phyloP scores from a whole-genome alignment of 2,797 vertebrate genomes.

The Chelonia mydas region DNA sequence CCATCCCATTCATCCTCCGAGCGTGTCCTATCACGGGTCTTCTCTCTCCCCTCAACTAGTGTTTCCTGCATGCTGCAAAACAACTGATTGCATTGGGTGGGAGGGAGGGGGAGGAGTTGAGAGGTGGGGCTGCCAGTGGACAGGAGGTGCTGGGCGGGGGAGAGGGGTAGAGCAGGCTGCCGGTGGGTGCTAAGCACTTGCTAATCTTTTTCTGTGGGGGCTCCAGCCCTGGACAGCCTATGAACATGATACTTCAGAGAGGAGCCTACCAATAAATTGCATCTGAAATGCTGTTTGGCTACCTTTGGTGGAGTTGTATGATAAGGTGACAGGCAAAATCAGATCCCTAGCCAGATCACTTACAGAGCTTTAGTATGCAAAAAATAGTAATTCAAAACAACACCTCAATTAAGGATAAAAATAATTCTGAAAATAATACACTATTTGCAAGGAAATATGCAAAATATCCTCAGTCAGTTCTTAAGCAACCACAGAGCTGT shows the following conservation, averaged over 20 bases:
- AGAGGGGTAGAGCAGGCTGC: no score
- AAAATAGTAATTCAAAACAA: constrained; percentile 65
- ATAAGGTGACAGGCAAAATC: not conserved
- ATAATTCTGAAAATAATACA: constrained; percentile 78
- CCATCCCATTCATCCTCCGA: no score
- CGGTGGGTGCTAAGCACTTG: no score
- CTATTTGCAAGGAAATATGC: constrained; percentile 70
- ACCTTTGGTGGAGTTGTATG: not conserved
- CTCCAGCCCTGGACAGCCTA: no score
- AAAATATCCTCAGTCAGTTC: constrained; percentile 68
- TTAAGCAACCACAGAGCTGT: constrained; percentile 76
- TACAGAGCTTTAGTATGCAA: constrained; percentile 9
- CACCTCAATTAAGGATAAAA: constrained; percentile 68
- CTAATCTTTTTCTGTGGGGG: no score
- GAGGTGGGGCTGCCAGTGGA: no score
- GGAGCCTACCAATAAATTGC: not conserved
- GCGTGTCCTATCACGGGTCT: no score
- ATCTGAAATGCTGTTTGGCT: not conserved
- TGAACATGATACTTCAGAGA: not conserved
- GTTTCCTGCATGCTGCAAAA: no score
- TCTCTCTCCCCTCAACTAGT: no score
- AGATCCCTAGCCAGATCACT: constrained; percentile 35
- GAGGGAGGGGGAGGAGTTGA: no score
- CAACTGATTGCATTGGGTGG: no score
- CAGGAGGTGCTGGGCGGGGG: no score